These are phyloP conservation scores for Platycercus adscitus DNA, from an alignment of 2,113 vertebrate genomes.

Conservation along the genomic window DNA sequence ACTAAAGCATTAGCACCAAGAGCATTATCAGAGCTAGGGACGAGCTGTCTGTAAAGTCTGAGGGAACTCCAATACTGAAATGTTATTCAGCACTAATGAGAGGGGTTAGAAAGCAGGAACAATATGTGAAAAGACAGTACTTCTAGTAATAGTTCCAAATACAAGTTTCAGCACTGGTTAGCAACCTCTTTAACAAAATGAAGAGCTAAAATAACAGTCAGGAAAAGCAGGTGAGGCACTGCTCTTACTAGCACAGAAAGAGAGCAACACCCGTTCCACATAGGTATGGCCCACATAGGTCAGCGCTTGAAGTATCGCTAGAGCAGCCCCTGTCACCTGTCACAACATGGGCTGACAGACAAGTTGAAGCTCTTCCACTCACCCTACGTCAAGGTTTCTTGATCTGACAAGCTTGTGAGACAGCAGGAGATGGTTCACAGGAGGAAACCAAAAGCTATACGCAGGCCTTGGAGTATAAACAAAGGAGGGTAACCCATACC, in stretches of 20 bases:
- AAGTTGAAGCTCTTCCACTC: not conserved
- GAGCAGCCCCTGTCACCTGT: not conserved
- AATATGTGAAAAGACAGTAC: accelerated
- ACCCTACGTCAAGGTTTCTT: not conserved
- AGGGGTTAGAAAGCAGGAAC: not conserved
- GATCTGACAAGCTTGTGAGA: not conserved
- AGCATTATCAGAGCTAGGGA: not conserved
- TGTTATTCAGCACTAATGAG: not conserved
- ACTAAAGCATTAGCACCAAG: constrained; percentile 10
- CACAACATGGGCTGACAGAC: not conserved
- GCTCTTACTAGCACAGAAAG: not conserved
- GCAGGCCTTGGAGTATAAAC: not conserved
- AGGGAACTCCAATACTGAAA: not conserved
- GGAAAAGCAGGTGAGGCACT: not conserved
- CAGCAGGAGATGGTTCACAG: not conserved
- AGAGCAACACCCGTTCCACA: not conserved
- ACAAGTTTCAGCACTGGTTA: not conserved
- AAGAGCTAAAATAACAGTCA: not conserved
- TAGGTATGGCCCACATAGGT: accelerated
- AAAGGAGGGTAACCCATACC: not conserved
- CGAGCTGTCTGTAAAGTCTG: not conserved
- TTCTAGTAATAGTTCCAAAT: not conserved
- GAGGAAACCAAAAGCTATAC: not conserved
- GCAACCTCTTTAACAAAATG: not conserved
- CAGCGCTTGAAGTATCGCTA: not conserved